Conservation (phyloP, 2,888 invertebrate genomes). For the Hirtodrosophila histrioides region DNA sequence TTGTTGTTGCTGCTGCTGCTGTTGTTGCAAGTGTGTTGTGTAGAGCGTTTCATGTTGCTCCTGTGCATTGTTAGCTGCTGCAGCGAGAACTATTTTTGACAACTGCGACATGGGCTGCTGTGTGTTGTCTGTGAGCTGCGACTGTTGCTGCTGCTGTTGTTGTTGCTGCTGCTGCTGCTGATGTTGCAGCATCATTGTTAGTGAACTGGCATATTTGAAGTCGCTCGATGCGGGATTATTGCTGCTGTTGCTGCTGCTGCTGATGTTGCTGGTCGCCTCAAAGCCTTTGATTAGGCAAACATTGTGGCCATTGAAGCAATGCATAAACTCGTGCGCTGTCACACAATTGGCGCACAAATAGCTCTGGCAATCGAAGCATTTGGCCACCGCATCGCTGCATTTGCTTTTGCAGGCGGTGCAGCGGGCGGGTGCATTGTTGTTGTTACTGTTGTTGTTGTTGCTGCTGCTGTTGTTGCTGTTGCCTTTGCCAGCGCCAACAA, state of each 20-base stretch:
- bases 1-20: conserved; percentile 47
- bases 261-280: conserved; percentile 51
- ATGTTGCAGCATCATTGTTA: conserved; percentile 81
- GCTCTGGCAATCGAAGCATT: conserved; percentile 98
- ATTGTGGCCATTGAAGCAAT: conserved; percentile 98
- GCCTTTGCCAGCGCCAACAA: conserved; percentile 68
- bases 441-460: conserved; percentile 29
- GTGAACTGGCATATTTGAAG: conserved; percentile 81
- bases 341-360: conserved; percentile 98
- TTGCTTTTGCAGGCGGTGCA: conserved; percentile 99
- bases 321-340: conserved; percentile 99
- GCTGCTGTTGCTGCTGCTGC: conserved; percentile 31
- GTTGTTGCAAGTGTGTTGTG: conserved; percentile 51
- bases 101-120: conserved; percentile 79
- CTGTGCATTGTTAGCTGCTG: conserved; percentile 60
- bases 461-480: conserved; percentile 19
- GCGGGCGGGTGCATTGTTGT: conserved; percentile 84
- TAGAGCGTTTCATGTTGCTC: conserved; percentile 49
- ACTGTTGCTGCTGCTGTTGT: conserved; percentile 63
- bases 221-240: conserved; percentile 76
- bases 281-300: conserved; percentile 87
- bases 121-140: conserved; percentile 49
- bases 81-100: conserved; percentile 79
- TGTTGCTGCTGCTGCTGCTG: conserved; percentile 67
- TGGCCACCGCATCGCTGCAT: conserved; percentile 96